Conservation (phyloP, 1,140 invertebrate species). For the Melipona quadrifasciata region DNA sequence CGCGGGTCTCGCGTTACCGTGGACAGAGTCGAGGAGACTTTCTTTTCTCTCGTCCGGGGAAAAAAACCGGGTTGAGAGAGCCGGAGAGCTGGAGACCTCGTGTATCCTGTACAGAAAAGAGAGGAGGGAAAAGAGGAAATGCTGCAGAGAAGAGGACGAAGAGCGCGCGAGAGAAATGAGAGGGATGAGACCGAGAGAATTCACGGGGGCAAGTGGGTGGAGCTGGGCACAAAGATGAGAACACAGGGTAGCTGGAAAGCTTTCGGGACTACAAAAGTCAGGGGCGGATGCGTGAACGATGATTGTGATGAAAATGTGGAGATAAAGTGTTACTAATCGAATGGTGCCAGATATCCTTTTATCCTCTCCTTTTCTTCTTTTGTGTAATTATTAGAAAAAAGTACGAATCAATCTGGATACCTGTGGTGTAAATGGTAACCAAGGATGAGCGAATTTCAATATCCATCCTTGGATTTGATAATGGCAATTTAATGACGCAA, state of each 20-base stretch:
- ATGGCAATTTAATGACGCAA: too few species aligned
- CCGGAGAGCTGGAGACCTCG: background rate
- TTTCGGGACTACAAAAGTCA: background rate
- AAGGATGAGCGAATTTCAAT: too few species aligned
- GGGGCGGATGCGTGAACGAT: background rate
- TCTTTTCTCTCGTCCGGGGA: background rate
- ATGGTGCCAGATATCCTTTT: too few species aligned
- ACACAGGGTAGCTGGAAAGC: background rate
- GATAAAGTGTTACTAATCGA: too few species aligned
- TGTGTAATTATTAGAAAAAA: too few species aligned
- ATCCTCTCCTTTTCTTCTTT: too few species aligned
- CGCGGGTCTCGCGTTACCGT: conserved; percentile 7
- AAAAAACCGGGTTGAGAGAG: conserved; percentile 37
- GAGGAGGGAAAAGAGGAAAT: conserved; percentile 3
- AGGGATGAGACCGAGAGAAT: background rate
- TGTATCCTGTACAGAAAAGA: conserved; percentile 24
- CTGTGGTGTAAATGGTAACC: too few species aligned
- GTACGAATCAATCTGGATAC: too few species aligned
- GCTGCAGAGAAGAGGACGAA: background rate
- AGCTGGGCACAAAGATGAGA: background rate
- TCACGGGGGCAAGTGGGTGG: background rate
- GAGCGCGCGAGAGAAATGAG: background rate
- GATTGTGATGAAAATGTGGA: background rate
- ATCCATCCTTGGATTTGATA: too few species aligned
- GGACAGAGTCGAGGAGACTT: conserved; percentile 21